Evolutionary conservation across 2,113 vertebrate species (phyloP).

Genomic region (Psilopsiagon aymara): DNA sequence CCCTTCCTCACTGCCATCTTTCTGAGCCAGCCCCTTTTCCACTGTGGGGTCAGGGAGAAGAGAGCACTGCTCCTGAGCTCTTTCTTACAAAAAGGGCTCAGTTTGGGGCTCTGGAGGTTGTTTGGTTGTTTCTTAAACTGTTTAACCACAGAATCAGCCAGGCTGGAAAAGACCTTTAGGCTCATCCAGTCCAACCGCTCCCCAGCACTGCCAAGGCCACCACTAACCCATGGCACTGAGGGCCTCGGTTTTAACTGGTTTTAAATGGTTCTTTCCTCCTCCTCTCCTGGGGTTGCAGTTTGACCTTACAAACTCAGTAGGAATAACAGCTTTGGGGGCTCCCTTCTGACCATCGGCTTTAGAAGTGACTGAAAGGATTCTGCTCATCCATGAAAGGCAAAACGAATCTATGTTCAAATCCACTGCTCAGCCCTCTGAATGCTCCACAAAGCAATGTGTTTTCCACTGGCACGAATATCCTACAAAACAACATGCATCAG

Average conservation of each 20-base stretch:
- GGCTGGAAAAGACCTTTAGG: not conserved
- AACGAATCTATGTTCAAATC: not conserved
- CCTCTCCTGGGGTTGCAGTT: not conserved
- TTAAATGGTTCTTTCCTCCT: not conserved
- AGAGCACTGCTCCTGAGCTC: not conserved
- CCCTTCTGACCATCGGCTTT: not conserved
- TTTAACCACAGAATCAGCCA: not conserved
- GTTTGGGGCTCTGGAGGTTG: too few species aligned
- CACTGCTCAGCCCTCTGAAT: not conserved
- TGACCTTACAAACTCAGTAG: not conserved
- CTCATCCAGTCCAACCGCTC: not conserved
- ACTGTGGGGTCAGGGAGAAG: not conserved
- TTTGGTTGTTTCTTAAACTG: not conserved
- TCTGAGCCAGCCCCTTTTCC: not conserved
- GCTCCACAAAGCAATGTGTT: not conserved
- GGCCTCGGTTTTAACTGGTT: not conserved
- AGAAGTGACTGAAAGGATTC: not conserved
- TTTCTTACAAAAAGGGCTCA: not conserved
- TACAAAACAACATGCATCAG: constrained; percentile 18
- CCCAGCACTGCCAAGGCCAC: not conserved
- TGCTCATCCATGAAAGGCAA: not conserved
- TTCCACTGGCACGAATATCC: not conserved
- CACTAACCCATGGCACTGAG: not conserved
- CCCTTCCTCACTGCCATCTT: not conserved
- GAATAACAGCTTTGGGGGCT: not conserved